These are phyloP conservation scores for Globodera ellingtonae DNA, from an alignment of 1,140 invertebrate species.

Conservation along the genomic window DNA sequence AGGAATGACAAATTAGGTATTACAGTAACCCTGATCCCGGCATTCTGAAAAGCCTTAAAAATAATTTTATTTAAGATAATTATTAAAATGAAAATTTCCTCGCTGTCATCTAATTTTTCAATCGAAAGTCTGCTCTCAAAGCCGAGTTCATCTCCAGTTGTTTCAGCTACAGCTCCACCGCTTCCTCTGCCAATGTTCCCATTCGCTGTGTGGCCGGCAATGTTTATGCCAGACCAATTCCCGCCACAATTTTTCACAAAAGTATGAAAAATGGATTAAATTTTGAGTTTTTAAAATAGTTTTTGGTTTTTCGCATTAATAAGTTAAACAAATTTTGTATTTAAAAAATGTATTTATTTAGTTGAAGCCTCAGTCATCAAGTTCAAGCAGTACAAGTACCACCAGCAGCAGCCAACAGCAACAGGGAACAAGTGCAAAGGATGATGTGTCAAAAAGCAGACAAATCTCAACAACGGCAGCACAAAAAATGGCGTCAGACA, in stretches of 20 bases:
- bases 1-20: no score
- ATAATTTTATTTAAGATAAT: background rate
- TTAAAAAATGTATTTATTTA: no score
- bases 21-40: no score
- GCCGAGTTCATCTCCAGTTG: background rate
- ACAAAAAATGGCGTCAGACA: background rate
- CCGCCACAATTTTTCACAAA: no score
- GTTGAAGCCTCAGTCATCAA: background rate
- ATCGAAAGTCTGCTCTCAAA: background rate
- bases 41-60: background rate
- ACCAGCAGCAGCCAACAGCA: background rate
- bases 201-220: background rate
- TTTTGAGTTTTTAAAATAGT: no score
- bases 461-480: background rate
- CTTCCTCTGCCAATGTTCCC: background rate
- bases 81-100: background rate
- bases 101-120: background rate
- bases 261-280: no score
- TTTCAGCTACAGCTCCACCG: background rate
- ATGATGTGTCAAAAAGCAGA: background rate
- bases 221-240: no score
- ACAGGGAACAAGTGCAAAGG: background rate
- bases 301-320: no score
- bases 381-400: background rate
- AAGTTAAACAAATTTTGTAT: no score